Conservation (phyloP, 2,113 vertebrate genomes). For the Cephalopterus ornatus region DNA sequence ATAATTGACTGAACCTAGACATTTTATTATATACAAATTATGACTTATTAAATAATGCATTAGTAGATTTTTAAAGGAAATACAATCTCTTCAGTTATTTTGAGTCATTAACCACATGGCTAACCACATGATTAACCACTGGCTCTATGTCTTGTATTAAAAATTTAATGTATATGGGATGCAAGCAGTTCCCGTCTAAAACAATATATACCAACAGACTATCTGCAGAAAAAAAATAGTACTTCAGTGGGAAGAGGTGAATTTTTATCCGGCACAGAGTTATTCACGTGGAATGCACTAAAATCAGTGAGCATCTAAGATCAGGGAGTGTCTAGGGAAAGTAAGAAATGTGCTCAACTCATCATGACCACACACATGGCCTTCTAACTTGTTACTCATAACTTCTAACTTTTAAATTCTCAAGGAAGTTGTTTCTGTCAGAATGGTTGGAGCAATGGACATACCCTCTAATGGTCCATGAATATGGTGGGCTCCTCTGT, state of each 20-base stretch:
- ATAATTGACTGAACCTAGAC: neutral
- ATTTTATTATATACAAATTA: constrained; percentile 35
- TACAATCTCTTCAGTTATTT: constrained; percentile 12
- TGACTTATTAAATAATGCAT: constrained; percentile 12
- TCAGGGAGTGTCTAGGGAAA: neutral
- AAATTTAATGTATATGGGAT: neutral
- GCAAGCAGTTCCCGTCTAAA: neutral
- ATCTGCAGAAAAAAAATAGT: neutral
- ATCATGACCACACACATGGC: neutral
- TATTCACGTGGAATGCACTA: neutral
- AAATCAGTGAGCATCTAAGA: neutral
- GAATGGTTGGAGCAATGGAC: neutral
- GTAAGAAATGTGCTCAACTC: neutral
- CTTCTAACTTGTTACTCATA: neutral
- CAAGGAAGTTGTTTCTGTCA: neutral
- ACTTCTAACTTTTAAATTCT: neutral
- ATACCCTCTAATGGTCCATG: neutral
- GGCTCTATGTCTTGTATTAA: neutral
- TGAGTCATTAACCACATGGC: neutral
- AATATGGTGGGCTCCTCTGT: neutral
- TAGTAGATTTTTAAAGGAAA: constrained; percentile 23
- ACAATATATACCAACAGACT: neutral
- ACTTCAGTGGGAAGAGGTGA: neutral
- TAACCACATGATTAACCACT: constrained; percentile 15
- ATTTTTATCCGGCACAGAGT: neutral